Evolutionary conservation across 1,140 invertebrate species (phyloP).

Genomic region (Thaumatotibia leucotreta): DNA sequence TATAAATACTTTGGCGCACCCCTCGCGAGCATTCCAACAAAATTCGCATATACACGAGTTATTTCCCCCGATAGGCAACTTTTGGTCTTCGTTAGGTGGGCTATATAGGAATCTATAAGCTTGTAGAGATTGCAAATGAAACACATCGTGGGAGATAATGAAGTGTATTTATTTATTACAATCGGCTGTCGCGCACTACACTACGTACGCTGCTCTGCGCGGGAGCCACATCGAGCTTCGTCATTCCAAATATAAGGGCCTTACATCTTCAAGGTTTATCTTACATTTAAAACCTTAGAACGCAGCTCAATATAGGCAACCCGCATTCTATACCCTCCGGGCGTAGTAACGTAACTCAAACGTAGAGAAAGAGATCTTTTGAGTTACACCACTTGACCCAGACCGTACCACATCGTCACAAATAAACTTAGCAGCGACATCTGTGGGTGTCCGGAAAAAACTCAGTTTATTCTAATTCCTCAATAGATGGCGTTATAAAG

Average conservation of each 20-base stretch:
- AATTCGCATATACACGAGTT: too few relatives aligned
- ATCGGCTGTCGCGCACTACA: constrained; percentile 24
- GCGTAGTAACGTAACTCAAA: not conserved
- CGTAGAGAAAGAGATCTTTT: not conserved
- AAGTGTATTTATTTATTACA: constrained; percentile 43
- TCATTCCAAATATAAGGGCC: too few relatives aligned
- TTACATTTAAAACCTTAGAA: too few relatives aligned
- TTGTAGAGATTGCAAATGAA: constrained; percentile 28
- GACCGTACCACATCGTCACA: not conserved
- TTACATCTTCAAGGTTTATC: too few relatives aligned
- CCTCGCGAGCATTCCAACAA: too few relatives aligned
- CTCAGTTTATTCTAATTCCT: not conserved
- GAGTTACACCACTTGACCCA: not conserved
- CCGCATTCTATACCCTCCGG: not conserved
- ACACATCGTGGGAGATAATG: constrained; percentile 34
- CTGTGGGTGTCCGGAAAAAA: not conserved
- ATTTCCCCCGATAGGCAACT: too few relatives aligned
- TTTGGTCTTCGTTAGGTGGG: too few relatives aligned
- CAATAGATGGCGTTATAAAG: not conserved
- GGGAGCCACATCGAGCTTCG: not conserved
- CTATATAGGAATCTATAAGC: too few relatives aligned
- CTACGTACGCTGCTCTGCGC: constrained; percentile 17
- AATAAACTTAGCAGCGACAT: not conserved
- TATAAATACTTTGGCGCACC: too few relatives aligned
- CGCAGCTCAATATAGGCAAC: not conserved